phyloP scores from a whole-genome alignment of 2,113 vertebrate species.

The Phylloscopus trochilus region DNA sequence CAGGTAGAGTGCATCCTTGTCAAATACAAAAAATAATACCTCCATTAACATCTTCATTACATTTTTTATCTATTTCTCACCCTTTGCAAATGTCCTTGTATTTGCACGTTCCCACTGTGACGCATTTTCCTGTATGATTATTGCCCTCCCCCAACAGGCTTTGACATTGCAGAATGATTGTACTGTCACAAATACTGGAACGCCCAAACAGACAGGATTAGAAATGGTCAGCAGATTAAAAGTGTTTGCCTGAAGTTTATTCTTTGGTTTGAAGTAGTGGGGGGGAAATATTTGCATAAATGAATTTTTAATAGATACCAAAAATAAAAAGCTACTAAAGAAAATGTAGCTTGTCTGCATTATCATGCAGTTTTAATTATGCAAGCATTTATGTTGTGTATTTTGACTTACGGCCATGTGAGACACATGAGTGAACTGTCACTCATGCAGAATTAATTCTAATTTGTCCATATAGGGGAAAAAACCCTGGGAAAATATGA shows the following conservation, averaged over 20 bases:
- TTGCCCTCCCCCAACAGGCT: background rate
- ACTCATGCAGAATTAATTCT: constrained; percentile 35
- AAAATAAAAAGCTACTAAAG: constrained; percentile 31
- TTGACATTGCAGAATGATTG: background rate
- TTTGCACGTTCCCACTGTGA: background rate
- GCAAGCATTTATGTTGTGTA: background rate
- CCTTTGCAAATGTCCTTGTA: background rate
- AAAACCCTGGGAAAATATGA: constrained; percentile 1
- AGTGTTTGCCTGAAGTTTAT: background rate
- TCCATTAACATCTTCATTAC: background rate
- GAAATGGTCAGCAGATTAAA: constrained; percentile 17
- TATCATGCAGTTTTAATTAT: constrained; percentile 27
- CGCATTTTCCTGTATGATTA: background rate
- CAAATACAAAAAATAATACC: background rate
- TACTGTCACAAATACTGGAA: background rate
- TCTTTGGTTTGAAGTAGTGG: background rate
- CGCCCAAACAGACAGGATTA: background rate
- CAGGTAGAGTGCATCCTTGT: background rate
- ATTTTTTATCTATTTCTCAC: background rate
- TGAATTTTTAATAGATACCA: constrained; percentile 20
- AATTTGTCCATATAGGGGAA: background rate
- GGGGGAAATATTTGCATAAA: constrained; percentile 16
- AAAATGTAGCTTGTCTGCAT: constrained; percentile 17
- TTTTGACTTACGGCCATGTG: constrained; percentile 47
- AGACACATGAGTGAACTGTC: constrained; percentile 47